A percentile compares a stretch with the other conserved stretches of the same genome.
Evolutionary conservation across 2,113 vertebrate genomes (phyloP).

Genomic region (Hemibagrus wyckioides): DNA sequence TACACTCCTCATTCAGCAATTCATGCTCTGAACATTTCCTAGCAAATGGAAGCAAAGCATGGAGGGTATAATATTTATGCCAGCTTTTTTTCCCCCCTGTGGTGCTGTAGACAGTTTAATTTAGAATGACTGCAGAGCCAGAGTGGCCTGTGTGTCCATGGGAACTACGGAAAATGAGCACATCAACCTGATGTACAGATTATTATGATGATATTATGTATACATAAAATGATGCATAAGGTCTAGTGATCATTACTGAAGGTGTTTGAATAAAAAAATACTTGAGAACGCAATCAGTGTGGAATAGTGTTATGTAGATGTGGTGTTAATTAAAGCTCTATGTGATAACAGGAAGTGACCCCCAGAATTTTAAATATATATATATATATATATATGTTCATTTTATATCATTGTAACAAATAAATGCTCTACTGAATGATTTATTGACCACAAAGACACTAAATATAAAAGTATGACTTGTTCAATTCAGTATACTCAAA

Average conservation of each 20-base stretch:
- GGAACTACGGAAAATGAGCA: constrained; percentile 25
- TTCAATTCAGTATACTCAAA: background rate
- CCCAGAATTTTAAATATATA: too few species aligned
- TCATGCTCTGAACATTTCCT: background rate
- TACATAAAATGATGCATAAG: background rate
- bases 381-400: background rate
- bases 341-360: background rate
- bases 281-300: background rate
- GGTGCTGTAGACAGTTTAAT: constrained; percentile 24
- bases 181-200: constrained; percentile 10
- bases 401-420: background rate
- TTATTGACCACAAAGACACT: background rate
- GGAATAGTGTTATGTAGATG: background rate
- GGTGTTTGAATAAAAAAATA: background rate
- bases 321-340: background rate
- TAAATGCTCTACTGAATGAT: background rate
- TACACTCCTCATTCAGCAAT: background rate
- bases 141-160: background rate
- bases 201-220: background rate
- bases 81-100: background rate
- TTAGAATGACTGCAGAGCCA: constrained; percentile 29
- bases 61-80: constrained; percentile 27
- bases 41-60: background rate
- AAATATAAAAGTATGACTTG: background rate
- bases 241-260: background rate